phyloP scores from a whole-genome alignment of 2,797 vertebrate species.

The Anableps anableps region DNA sequence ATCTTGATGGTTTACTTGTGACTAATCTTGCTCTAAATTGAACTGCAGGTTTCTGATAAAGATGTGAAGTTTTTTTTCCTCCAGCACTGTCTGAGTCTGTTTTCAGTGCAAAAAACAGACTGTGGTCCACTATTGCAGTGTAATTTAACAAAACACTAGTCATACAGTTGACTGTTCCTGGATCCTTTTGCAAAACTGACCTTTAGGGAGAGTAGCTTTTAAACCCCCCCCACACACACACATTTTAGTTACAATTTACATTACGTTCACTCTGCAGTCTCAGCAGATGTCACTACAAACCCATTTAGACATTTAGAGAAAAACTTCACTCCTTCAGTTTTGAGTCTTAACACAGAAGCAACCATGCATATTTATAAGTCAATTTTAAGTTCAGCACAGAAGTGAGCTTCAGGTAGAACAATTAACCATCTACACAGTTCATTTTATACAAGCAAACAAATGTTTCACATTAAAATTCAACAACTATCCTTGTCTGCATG shows the following conservation, averaged over 20 bases:
- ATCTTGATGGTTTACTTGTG: slow-evolving; percentile 17
- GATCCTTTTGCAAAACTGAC: not conserved
- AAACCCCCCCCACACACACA: no score
- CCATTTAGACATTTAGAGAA: slow-evolving; percentile 24
- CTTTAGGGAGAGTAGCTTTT: slow-evolving; percentile 9
- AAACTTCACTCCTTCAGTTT: slow-evolving; percentile 22
- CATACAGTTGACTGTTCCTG: slow-evolving; percentile 5
- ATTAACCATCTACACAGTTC: not conserved
- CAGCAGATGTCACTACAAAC: slow-evolving; percentile 12
- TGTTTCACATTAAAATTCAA: slow-evolving; percentile 2
- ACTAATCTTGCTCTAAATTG: slow-evolving; percentile 37
- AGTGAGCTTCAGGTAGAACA: slow-evolving; percentile 18
- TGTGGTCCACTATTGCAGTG: not conserved
- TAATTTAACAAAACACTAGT: slow-evolving; percentile 22
- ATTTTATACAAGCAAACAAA: not conserved
- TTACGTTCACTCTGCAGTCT: slow-evolving; percentile 2
- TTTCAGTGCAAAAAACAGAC: slow-evolving; percentile 16
- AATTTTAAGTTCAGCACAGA: slow-evolving; percentile 37
- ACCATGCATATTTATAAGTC: slow-evolving; percentile 45
- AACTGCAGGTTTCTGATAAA: slow-evolving; percentile 30
- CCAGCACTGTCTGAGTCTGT: not conserved
- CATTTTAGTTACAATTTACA: slow-evolving; percentile 8
- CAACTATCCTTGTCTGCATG: not conserved
- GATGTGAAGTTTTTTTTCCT: slow-evolving; percentile 53
- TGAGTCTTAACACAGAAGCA: slow-evolving; percentile 14